These are phyloP conservation scores for Encarsia formosa DNA, from an alignment of 2,888 invertebrate genomes.

Conservation along the genomic window DNA sequence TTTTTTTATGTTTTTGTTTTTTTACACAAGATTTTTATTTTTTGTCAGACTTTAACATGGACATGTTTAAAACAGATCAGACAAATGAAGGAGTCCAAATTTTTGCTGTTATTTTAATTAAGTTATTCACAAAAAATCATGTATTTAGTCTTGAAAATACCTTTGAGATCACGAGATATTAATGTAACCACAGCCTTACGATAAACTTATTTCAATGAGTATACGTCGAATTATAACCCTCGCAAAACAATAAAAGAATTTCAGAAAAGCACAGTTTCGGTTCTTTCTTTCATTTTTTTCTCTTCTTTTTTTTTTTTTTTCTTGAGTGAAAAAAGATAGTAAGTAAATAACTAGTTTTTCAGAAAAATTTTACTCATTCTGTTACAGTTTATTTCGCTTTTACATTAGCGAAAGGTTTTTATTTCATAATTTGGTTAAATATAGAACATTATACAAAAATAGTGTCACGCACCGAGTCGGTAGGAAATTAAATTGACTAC, in stretches of 20 bases:
- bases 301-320: too few relatives aligned
- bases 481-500: neutral
- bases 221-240: too few relatives aligned
- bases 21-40: conserved; percentile 2
- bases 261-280: too few relatives aligned
- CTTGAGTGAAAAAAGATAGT: too few relatives aligned
- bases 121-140: conserved; percentile 1
- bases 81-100: conserved; percentile 1
- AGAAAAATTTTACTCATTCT: neutral
- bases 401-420: neutral
- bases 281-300: too few relatives aligned
- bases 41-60: conserved; percentile 12
- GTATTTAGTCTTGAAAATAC: neutral
- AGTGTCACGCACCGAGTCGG: conserved; percentile 7
- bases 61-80: conserved; percentile 6
- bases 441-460: conserved; percentile 9
- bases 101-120: neutral
- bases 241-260: too few relatives aligned
- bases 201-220: too few relatives aligned
- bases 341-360: too few relatives aligned
- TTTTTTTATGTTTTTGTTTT: neutral
- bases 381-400: too few relatives aligned
- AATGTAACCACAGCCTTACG: too few relatives aligned
- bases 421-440: neutral
- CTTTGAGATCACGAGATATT: conserved; percentile 11